Conservation (phyloP, 1,140 invertebrate genomes). For the Pristionchus pacificus region DNA sequence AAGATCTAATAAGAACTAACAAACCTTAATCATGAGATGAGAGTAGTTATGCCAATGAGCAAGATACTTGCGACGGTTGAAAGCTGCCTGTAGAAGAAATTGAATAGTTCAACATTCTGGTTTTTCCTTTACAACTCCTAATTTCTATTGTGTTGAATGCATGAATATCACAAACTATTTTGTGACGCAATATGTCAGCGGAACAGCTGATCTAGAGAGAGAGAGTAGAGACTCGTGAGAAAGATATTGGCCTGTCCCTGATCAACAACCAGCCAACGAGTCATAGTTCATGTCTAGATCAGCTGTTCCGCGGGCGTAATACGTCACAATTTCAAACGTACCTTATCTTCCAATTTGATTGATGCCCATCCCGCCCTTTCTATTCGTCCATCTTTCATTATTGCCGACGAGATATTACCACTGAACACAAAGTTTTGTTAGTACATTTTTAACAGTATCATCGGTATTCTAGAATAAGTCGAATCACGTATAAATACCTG, state of each 20-base stretch:
- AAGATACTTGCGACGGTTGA: slow-evolving; percentile 37
- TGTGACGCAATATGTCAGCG: neutral
- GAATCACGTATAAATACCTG: no score
- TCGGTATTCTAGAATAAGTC: no score
- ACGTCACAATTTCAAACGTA: no score
- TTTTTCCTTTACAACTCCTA: no score
- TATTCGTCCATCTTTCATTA: slow-evolving; percentile 32
- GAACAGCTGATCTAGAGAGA: neutral
- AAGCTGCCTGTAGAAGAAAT: slow-evolving; percentile 12
- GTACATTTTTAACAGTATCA: no score
- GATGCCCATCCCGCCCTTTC: slow-evolving; percentile 39
- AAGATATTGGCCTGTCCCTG: neutral
- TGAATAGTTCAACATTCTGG: no score
- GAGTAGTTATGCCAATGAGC: slow-evolving; percentile 33
- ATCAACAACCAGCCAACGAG: neutral
- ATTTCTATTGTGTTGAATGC: no score
- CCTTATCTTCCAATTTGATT: slow-evolving; percentile 33
- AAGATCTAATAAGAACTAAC: neutral
- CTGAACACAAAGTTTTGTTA: slow-evolving; percentile 18
- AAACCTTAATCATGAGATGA: slow-evolving; percentile 34
- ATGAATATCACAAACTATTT: neutral
- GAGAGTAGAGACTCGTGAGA: neutral
- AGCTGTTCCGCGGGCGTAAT: no score
- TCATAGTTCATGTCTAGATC: neutral
- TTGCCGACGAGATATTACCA: slow-evolving; percentile 22